These are phyloP conservation scores for Drosophila sordidapex DNA, from an alignment of 2,888 invertebrate species.

Conservation along the genomic window DNA sequence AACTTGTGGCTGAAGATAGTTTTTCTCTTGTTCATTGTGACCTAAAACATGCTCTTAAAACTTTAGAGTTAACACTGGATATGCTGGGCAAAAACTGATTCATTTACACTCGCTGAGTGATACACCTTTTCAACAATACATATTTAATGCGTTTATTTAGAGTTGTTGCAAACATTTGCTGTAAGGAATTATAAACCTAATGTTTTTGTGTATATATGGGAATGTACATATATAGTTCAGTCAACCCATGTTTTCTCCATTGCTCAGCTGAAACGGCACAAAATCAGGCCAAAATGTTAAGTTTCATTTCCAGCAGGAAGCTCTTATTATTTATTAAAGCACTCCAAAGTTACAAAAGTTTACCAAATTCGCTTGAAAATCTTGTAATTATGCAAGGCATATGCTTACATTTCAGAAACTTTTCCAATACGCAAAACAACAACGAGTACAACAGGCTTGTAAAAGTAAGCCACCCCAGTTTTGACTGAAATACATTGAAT, in stretches of 20 bases:
- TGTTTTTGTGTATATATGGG: not conserved
- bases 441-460: not conserved
- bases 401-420: constrained; percentile 68
- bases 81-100: not conserved
- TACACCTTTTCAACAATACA: not conserved
- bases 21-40: not conserved
- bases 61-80: not conserved
- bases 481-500: constrained; percentile 27
- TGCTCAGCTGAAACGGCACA: not conserved
- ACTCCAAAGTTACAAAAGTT: constrained; percentile 68
- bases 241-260: not conserved
- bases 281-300: constrained; percentile 57
- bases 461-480: constrained; percentile 37
- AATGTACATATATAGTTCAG: not conserved
- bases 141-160: constrained; percentile 2
- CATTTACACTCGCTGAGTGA: not conserved
- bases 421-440: constrained; percentile 42
- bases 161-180: not conserved
- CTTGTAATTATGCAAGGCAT: constrained; percentile 71
- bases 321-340: constrained; percentile 71
- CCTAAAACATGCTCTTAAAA: not conserved
- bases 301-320: constrained; percentile 24
- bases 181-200: not conserved
- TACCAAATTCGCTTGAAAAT: constrained; percentile 37
- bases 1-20: too few relatives aligned